Evolutionary conservation across 1,140 invertebrate species (phyloP), one percentile per base, ranked within the genome.

Genomic region (Hycleus cichorii): DNA sequence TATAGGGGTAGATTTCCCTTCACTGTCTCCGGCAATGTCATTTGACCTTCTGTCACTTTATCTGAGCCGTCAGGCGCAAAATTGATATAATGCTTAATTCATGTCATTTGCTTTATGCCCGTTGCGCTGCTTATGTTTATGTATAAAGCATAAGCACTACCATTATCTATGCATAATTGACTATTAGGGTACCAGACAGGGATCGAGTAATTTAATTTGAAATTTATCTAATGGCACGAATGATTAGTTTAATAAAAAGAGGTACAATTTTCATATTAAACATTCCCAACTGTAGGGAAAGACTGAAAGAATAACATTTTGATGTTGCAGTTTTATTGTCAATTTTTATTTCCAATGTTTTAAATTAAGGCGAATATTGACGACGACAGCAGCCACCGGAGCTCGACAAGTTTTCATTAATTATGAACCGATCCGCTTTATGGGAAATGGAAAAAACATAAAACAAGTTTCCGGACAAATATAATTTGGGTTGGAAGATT

Each of bases 71-170:
- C 69, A 72, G 57, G 70, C 70, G 66, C 69, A 68, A 72, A 72
- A 72, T 72, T 72, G 67, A 70, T 69, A 69, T 72, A 70, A 72
- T 70, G 70, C 67, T 62, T 72, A 70, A 72, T 72, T 70, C 68
- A 69, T 70, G 67, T 69, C 63, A 62, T 67, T 69, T 66, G 62
- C 66, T 68, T 46, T 64, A 65, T 62, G 59, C 60, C 57, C 40
- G 49, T 47, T 44, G 47, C 54, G 38, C 38, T 54, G 63, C 60
- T 67, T 64, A 63, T 67, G 63, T 63, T 62, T 63, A 62, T 60
- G 63, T 59, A 62, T 64, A 49, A 54, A 48, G 50, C 57, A 51
- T 57, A 61, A 63, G 58, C 57, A 50, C 12, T 24, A 47, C 55
- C 54, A 64, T 66, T 65, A 67, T 62, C 48, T 62, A 65, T 64